phyloP scores from a whole-genome alignment of 2,797 vertebrate genomes.

The Neopelma chrysocephalum region DNA sequence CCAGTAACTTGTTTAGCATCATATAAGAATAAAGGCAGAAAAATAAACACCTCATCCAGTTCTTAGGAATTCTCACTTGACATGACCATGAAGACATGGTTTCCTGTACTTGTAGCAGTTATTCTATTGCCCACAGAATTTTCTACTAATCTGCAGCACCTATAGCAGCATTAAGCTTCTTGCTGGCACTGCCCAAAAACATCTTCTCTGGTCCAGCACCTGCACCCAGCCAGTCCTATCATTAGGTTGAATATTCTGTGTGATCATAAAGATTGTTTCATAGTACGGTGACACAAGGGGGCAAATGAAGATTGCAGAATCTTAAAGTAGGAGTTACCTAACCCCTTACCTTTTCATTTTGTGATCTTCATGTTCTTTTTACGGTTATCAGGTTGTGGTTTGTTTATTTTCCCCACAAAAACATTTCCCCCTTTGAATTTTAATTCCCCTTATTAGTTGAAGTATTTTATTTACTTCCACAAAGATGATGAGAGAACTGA shows the following conservation, averaged over 20 bases:
- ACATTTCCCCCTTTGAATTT: background rate
- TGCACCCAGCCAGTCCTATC: background rate
- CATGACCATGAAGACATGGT: background rate
- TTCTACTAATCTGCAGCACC: background rate
- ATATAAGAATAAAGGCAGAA: background rate
- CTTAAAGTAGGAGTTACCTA: background rate
- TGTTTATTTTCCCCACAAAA: fast-evolving
- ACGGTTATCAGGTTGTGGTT: background rate
- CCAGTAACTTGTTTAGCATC: background rate
- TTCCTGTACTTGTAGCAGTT: background rate
- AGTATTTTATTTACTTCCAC: background rate
- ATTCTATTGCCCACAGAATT: background rate
- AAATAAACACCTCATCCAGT: background rate
- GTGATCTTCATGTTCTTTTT: background rate
- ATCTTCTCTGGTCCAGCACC: background rate
- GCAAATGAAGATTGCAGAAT: conserved; percentile 40
- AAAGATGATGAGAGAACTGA: background rate
- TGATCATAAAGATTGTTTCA: background rate
- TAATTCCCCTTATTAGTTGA: background rate
- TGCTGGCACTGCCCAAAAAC: background rate
- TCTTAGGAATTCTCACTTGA: background rate
- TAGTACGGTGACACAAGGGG: conserved; percentile 36
- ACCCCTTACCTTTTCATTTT: background rate
- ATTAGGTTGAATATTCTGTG: background rate
- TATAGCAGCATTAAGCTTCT: background rate